A percentile compares a stretch with the other conserved stretches of the same genome.
Evolutionary conservation across 2,797 vertebrate species (phyloP).

Genomic region (Bovichtus diacanthus): DNA sequence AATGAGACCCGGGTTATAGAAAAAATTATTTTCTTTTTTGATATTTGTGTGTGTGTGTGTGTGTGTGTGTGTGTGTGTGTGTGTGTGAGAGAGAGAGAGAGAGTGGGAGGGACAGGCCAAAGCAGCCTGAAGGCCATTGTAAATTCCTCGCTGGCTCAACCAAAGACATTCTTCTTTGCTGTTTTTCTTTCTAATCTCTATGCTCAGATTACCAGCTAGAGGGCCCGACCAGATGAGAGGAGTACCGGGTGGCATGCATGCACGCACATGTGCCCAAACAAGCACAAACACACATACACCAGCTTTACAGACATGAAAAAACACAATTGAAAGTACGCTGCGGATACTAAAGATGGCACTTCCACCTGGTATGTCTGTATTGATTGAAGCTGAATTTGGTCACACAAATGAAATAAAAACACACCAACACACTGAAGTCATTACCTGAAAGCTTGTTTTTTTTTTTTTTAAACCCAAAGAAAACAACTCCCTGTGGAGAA

Average conservation of each 20-base stretch:
- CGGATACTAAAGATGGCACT: neutral
- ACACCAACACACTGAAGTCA: constrained; percentile 79
- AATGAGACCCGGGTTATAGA: neutral
- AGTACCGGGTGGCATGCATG: constrained; percentile 67
- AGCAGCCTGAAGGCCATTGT: constrained; percentile 84
- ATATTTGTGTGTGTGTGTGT: constrained; percentile 40
- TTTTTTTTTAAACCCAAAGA: constrained; percentile 68
- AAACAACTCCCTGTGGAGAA: constrained; percentile 77
- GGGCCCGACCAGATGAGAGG: constrained; percentile 76
- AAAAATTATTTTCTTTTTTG: constrained; percentile 19
- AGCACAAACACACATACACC: constrained; percentile 27
- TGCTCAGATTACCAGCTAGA: constrained; percentile 85
- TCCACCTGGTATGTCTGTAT: neutral
- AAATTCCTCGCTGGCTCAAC: constrained; percentile 81
- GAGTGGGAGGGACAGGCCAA: constrained; percentile 75
- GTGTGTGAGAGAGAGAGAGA: constrained; percentile 40
- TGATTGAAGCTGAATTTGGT: neutral
- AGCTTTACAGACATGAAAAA: neutral
- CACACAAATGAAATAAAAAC: constrained; percentile 41
- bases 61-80: constrained; percentile 1
- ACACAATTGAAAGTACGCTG: neutral
- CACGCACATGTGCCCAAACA: constrained; percentile 68
- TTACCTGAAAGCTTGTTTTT: constrained; percentile 76
- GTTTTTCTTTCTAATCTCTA: constrained; percentile 85
- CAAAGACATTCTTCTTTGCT: constrained; percentile 83